These are phyloP conservation scores for Stercorarius parasiticus DNA, from an alignment of 2,113 vertebrate species.

Conservation along the genomic window DNA sequence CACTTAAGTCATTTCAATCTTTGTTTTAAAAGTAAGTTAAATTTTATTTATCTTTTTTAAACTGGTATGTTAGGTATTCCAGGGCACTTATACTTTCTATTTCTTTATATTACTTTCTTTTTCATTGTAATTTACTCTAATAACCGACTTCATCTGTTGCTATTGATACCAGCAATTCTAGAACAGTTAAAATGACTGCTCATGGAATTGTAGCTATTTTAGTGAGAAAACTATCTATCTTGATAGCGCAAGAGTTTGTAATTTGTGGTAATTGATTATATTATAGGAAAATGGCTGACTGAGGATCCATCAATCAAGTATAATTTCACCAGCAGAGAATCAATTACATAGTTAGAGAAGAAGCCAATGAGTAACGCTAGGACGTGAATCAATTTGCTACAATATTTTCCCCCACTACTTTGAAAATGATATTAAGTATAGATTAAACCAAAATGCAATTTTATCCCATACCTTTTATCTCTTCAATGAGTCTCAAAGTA, in stretches of 20 bases:
- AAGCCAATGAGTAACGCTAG: background rate
- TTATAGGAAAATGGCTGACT: background rate
- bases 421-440: background rate
- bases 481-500: conserved; percentile 71
- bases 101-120: background rate
- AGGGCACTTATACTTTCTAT: background rate
- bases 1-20: background rate
- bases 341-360: background rate
- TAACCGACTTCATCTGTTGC: background rate
- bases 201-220: conserved; percentile 1
- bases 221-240: background rate
- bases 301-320: background rate
- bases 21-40: background rate
- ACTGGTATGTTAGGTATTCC: background rate
- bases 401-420: background rate
- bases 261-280: background rate
- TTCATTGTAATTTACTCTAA: background rate
- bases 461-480: conserved; percentile 77
- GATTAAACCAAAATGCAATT: background rate
- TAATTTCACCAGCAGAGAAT: background rate
- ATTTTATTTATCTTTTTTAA: background rate
- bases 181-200: background rate
- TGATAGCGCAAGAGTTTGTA: background rate
- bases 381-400: background rate
- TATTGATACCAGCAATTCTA: background rate